phyloP scores from a whole-genome alignment of 2,888 invertebrate species.

The Cephus pygmeus region DNA sequence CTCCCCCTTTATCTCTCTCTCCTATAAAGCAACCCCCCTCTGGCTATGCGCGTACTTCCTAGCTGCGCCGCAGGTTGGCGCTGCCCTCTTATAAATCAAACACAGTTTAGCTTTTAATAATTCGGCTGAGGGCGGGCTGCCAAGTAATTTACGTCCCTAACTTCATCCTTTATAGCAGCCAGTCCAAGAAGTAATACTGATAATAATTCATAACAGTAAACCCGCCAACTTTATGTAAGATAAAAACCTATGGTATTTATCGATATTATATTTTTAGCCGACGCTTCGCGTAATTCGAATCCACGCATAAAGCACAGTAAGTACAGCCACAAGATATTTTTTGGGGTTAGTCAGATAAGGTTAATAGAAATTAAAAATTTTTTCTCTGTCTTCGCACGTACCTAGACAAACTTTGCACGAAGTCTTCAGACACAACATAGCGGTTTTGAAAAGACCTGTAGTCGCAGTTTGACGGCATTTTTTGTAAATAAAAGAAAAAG shows the following conservation, averaged over 20 bases:
- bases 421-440: neutral
- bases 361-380: neutral
- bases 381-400: neutral
- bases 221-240: neutral
- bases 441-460: neutral
- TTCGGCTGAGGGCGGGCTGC: slow-evolving; percentile 42
- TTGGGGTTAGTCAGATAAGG: neutral
- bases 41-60: slow-evolving; percentile 24
- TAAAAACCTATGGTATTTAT: neutral
- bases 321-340: neutral
- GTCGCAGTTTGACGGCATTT: slow-evolving; percentile 1
- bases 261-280: neutral
- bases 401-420: neutral
- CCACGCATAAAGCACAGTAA: neutral
- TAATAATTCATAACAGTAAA: slow-evolving; percentile 23
- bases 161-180: slow-evolving; percentile 29
- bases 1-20: neutral
- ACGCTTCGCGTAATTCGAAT: neutral
- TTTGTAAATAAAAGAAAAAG: neutral
- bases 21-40: slow-evolving; percentile 19
- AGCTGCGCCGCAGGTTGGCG: slow-evolving; percentile 19
- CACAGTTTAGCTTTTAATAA: slow-evolving; percentile 64
- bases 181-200: slow-evolving; percentile 21
- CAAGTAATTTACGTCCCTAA: slow-evolving; percentile 32
- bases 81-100: slow-evolving; percentile 64